Base-by-base conservation (phyloP, 2,888 invertebrate genomes). In the Sicus ferrugineus region DNA sequence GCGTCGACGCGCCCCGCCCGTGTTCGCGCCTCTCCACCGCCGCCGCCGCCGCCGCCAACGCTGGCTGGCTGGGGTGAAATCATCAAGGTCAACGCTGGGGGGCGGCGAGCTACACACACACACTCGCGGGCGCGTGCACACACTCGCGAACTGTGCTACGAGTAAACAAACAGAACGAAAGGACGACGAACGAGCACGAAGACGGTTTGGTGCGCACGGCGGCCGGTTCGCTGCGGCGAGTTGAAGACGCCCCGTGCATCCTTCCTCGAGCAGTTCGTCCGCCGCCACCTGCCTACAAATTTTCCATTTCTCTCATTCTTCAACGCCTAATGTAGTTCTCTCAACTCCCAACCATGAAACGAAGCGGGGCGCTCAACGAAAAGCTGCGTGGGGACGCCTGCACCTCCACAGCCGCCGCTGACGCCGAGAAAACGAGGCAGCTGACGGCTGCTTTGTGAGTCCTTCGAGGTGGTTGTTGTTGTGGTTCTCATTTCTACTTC, bases 21-120 rank as follows among this genome's bases (percentile, higher is more conserved):
- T n/a, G 19, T 26, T 7, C 26, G 7, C 42, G n/a, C n/a, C n/a
- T 16, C 58, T 21, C n/a, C 16, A 14, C 7, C 19, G 26, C 26
- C 64, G 2, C 52, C 52, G 21, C 26, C 50, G 30, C 48, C 3
- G 50, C 21, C 1, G 21, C 59, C 23, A 16, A 21, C 2, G 14
- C 42, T 30, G 14, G 38, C 23, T 23, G 52, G 34, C 52, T 34
- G 23, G 56, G 65, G 54, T 73, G 67, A 72, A 70, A 72, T 72
- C 70, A 66, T 72, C 72, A 74, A 74, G 73, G 73, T 66, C 70
- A 65, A 26, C 16, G 30, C 19, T 46, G 62, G 61, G n/a, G 56
- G 46, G 66, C 66, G 42, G 6, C n/a, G n/a, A 11, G 46, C 19
- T 14, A 46, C 38, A 34, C 38, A 54, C 42, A 56, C n/a, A n/a